phyloP scores from a whole-genome alignment of 2,113 vertebrate species.

The Heptranchias perlo region DNA sequence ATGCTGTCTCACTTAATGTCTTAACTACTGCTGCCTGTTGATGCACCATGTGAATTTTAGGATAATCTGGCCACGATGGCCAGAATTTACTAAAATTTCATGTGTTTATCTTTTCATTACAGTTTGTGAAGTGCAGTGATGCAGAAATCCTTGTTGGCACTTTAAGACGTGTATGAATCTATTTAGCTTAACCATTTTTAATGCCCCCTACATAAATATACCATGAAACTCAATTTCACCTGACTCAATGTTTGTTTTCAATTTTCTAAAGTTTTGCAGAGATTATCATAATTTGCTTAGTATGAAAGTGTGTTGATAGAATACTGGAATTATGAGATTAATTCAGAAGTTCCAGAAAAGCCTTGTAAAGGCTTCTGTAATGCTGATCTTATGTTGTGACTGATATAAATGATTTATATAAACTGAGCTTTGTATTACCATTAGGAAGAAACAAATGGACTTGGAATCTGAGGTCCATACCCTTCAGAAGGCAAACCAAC shows the following conservation, averaged over 20 bases:
- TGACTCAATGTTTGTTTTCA: neutral
- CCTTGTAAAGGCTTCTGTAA: neutral
- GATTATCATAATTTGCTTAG: too few species aligned
- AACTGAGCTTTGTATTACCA: constrained; percentile 18
- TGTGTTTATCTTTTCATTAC: neutral
- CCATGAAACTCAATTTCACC: neutral
- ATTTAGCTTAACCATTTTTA: neutral
- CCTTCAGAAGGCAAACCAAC: constrained; percentile 78
- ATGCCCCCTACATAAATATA: neutral
- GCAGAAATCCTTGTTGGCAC: neutral
- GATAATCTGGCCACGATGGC: neutral
- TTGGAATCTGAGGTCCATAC: constrained; percentile 83
- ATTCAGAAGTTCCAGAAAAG: neutral
- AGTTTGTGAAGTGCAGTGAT: neutral
- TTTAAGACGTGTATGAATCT: neutral
- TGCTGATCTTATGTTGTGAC: neutral
- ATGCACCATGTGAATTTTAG: neutral
- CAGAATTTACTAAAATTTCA: too few species aligned
- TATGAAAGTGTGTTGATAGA: too few species aligned
- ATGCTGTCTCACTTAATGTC: too few species aligned
- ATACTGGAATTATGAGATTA: neutral
- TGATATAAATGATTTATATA: neutral
- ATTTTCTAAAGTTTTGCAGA: too few species aligned
- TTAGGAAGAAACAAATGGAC: constrained; percentile 80
- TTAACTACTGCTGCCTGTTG: too few species aligned